Conservation (phyloP, 2,888 invertebrate genomes). For the Acrobasis consociella region DNA sequence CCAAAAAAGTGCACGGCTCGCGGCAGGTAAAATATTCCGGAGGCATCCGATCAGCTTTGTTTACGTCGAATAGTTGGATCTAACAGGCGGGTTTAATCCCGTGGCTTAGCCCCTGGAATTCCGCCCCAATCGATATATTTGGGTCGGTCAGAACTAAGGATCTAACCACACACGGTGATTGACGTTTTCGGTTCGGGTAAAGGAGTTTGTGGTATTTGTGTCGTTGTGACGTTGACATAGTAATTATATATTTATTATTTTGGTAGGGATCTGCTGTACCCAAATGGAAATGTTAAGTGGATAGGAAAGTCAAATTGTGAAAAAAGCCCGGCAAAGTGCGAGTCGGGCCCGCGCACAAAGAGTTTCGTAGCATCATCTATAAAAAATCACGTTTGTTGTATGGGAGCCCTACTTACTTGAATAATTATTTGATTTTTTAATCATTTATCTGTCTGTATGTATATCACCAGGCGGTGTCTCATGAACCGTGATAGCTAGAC, state of each 20-base stretch:
- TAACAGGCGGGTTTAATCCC: constrained; percentile 31
- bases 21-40: constrained; percentile 34
- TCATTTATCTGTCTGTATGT: too few species aligned
- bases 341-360: too few species aligned
- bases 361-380: too few species aligned
- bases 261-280: background rate
- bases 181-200: constrained; percentile 8
- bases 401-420: too few species aligned
- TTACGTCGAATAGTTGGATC: constrained; percentile 39
- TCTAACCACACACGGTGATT: constrained; percentile 9
- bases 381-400: too few species aligned
- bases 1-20: constrained; percentile 10
- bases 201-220: background rate
- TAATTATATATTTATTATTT: background rate
- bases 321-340: too few species aligned
- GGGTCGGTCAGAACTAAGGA: constrained; percentile 4
- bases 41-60: constrained; percentile 35
- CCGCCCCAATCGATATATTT: constrained; percentile 29
- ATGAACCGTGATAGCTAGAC: too few species aligned
- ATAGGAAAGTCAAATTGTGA: too few species aligned
- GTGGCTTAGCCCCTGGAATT: constrained; percentile 33
- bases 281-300: too few species aligned
- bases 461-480: too few species aligned
- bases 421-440: too few species aligned
- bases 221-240: background rate